These are phyloP conservation scores for Ranitomeya variabilis DNA, from an alignment of 2,113 vertebrate species.

Conservation along the genomic window DNA sequence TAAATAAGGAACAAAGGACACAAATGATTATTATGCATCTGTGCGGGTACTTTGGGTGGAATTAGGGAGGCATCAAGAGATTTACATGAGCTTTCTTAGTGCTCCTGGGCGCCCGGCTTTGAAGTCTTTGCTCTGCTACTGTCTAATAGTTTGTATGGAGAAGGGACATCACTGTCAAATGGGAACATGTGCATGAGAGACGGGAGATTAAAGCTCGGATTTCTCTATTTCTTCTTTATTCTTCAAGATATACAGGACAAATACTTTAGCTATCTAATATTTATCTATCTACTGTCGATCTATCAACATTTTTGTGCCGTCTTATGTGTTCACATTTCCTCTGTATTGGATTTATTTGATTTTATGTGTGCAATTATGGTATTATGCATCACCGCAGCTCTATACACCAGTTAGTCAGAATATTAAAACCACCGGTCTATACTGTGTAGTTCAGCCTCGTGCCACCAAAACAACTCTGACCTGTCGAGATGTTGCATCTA, in stretches of 20 bases:
- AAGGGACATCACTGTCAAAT: conserved; percentile 3
- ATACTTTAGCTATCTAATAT: neutral
- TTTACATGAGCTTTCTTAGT: conserved; percentile 31
- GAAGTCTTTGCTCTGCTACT: neutral
- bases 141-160: neutral
- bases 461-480: too few species aligned
- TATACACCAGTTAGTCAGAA: too few species aligned
- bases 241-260: neutral
- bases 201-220: neutral
- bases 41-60: conserved; percentile 11
- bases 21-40: conserved; percentile 22
- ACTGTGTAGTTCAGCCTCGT: too few species aligned
- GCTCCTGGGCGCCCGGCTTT: neutral
- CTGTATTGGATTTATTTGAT: too few species aligned
- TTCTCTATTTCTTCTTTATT: neutral
- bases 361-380: too few species aligned
- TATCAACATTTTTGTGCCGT: neutral
- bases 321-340: too few species aligned
- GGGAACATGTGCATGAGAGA: neutral
- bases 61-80: conserved; percentile 32
- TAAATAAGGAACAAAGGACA: conserved; percentile 29
- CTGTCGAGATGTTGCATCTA: too few species aligned
- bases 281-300: conserved; percentile 10
- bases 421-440: too few species aligned
- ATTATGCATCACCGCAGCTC: too few species aligned